phyloP scores from a whole-genome alignment of 2,888 invertebrate species.

The Augiades crinisus region DNA sequence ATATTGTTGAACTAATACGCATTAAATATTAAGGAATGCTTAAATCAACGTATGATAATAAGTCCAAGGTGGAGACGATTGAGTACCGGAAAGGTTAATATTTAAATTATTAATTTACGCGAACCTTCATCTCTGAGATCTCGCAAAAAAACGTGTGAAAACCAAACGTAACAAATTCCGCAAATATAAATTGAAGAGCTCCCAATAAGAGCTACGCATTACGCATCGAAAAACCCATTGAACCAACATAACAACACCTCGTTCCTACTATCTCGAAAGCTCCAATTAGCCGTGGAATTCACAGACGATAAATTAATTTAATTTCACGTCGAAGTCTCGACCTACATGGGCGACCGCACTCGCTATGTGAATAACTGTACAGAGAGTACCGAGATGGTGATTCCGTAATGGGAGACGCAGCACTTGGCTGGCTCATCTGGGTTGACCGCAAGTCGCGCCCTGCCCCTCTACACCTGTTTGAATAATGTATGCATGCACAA shows the following conservation, averaged over 20 bases:
- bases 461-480: constrained; percentile 40
- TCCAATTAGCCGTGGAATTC: constrained; percentile 56
- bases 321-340: constrained; percentile 64
- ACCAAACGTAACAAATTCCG: too few species aligned
- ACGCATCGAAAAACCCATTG: not conserved
- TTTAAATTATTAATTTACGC: too few species aligned
- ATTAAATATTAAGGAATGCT: too few species aligned
- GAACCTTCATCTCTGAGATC: too few species aligned
- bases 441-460: constrained; percentile 60
- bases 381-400: constrained; percentile 43
- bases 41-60: too few species aligned
- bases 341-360: constrained; percentile 63
- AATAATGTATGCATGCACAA: constrained; percentile 10
- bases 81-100: too few species aligned
- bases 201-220: too few species aligned
- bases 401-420: constrained; percentile 43
- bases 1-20: too few species aligned
- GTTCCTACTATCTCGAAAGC: constrained; percentile 8
- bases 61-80: too few species aligned
- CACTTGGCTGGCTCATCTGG: constrained; percentile 52
- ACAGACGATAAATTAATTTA: constrained; percentile 64
- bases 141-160: too few species aligned
- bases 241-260: constrained; percentile 9
- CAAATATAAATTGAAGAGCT: too few species aligned
- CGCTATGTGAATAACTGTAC: constrained; percentile 70